These are phyloP conservation scores for Drosophila punjabiensis DNA, from an alignment of 1,140 invertebrate genomes.

Conservation along the genomic window DNA sequence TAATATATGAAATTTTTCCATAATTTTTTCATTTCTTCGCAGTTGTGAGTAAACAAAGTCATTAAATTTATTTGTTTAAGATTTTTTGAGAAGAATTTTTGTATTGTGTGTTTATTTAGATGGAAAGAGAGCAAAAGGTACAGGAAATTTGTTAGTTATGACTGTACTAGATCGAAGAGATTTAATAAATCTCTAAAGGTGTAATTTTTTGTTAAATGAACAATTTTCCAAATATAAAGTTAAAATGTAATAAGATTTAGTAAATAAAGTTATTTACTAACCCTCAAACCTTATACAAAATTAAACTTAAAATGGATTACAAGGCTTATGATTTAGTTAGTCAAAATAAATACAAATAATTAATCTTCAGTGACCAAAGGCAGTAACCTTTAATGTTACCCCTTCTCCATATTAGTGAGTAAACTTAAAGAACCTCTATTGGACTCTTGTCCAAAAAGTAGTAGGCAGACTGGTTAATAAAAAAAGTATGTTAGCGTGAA, in stretches of 20 bases:
- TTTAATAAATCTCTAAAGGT: neutral
- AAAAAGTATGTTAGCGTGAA: conserved; percentile 38
- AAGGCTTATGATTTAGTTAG: neutral
- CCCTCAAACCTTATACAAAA: neutral
- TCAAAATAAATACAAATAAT: neutral
- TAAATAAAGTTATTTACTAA: neutral
- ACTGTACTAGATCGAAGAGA: neutral
- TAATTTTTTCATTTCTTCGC: conserved; percentile 3
- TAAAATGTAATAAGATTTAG: neutral
- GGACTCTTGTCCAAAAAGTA: conserved; percentile 8
- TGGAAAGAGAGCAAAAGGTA: neutral
- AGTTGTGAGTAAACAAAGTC: conserved; percentile 2
- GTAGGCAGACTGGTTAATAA: conserved; percentile 22
- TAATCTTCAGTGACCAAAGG: conserved; percentile 3
- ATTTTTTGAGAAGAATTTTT: conserved; percentile 8
- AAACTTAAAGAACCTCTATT: neutral
- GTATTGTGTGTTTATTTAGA: conserved; percentile 13
- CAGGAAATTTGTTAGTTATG: neutral
- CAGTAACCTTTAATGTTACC: neutral
- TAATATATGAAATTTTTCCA: neutral
- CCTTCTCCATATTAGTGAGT: neutral
- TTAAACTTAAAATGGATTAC: neutral
- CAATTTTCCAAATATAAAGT: neutral
- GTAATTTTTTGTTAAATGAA: neutral
- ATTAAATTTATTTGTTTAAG: conserved; percentile 18